Percentiles rank a stretch among this genome's conserved stretches.
These are phyloP conservation scores for Gavialis gangeticus DNA, from an alignment of 2,113 vertebrate genomes.

Conservation along the genomic window DNA sequence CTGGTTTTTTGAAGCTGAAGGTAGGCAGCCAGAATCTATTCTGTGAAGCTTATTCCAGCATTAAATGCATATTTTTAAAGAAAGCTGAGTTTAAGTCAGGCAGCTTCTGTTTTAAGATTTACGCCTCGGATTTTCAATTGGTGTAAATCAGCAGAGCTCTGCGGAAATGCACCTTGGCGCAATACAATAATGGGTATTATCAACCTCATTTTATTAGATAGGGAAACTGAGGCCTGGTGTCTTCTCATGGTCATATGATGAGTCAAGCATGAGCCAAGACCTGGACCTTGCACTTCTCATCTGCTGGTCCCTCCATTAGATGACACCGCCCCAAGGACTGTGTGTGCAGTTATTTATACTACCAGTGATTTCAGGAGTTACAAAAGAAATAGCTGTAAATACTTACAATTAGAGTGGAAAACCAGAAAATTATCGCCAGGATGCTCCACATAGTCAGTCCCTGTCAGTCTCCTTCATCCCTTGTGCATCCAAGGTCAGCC, in stretches of 20 bases:
- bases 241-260: not conserved
- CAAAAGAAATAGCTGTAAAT: slow-evolving; percentile 3
- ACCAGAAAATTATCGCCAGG: slow-evolving; percentile 47
- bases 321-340: not conserved
- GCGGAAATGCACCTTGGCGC: not conserved
- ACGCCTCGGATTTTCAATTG: not conserved
- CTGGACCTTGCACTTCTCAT: not conserved
- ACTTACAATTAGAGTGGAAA: slow-evolving; percentile 59
- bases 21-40: not conserved
- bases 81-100: not conserved
- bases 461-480: slow-evolving; percentile 39
- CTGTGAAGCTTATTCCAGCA: not conserved
- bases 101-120: not conserved
- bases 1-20: not conserved
- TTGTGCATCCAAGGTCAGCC: not conserved
- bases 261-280: not conserved
- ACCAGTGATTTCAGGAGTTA: not conserved
- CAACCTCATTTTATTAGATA: not conserved
- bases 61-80: not conserved
- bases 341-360: not conserved
- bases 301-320: not conserved
- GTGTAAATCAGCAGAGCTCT: not conserved
- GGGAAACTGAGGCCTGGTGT: not conserved
- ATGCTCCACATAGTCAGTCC: slow-evolving; percentile 62
- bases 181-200: not conserved